Conservation (phyloP, 2,113 vertebrate genomes). For the Condylura cristata region DNA sequence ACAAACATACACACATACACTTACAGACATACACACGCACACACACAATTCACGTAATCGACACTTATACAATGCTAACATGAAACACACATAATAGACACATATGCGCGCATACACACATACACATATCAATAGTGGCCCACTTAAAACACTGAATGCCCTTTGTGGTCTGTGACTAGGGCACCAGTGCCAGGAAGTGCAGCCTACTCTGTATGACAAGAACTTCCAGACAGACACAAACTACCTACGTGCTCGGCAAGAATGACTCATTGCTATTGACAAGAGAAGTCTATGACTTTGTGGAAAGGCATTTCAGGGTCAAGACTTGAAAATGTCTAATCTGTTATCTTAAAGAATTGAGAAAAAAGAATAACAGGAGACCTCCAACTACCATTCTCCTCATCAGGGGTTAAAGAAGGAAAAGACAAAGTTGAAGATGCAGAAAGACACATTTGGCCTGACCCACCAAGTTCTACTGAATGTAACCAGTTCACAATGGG, state of each 20-base stretch:
- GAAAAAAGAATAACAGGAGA: neutral
- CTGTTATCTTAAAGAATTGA: neutral
- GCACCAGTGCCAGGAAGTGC: slow-evolving; percentile 6
- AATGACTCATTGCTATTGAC: slow-evolving; percentile 41
- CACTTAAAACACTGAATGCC: neutral
- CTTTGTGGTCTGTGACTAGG: slow-evolving; percentile 14
- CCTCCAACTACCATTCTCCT: neutral
- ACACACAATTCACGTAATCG: too few species aligned
- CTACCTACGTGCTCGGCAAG: neutral
- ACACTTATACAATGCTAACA: too few species aligned
- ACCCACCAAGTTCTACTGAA: neutral
- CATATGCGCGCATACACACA: neutral
- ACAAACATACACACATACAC: too few species aligned
- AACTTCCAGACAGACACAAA: neutral
- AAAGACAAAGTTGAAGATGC: neutral
- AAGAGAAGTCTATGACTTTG: neutral
- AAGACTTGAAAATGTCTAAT: neutral
- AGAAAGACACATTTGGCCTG: neutral
- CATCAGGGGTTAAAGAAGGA: neutral
- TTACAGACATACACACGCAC: too few species aligned
- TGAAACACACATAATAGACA: too few species aligned
- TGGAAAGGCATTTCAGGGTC: neutral
- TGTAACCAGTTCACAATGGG: neutral
- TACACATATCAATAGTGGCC: neutral
- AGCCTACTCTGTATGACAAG: neutral